Base-by-base conservation (phyloP, 2,113 vertebrate species). In the Campylorhamphus procurvoides region DNA sequence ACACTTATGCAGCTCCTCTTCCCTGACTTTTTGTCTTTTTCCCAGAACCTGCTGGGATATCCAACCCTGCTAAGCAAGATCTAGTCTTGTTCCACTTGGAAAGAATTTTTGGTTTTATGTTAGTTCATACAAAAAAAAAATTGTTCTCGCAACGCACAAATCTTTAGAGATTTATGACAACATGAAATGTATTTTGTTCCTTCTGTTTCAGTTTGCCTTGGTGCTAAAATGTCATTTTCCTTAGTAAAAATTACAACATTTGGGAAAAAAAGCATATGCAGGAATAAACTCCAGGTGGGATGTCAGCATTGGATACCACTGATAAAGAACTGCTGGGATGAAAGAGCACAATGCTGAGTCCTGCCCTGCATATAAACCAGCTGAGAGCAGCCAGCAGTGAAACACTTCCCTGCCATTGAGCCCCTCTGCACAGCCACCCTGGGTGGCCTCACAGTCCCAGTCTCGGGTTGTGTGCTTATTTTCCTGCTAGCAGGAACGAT, bases 381-480 rank as follows among this genome's bases (percentile, higher is more conserved):
- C 29, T 19, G 60, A 62, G 73, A 53, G 28, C 60, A 90, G 25
- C 14, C 13, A 60, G 28, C 24, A 73, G 72, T 29, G 44, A 71
- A 90, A 42, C 35, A 29, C 42, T 83, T 1, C 0, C n/a, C 62
- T 64, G 58, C 18, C 19, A 4, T 35, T 56, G 58, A 72, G 49
- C 15, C 82, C 37, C 58, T 44, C 74, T 7, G n/a, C 29, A 49
- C 15, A 52, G 35, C 31, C 67, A 40, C 24, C 33, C 23, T 1
- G 4, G 39, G 31, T 1, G 3, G 17, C 39, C 20, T 47, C 0
- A 0, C 42, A 73, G n/a, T 31, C 31, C 50, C 0, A 2, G 35
- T 46, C 46, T 37, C 25, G 16, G 27, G 37, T 10, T 2, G 0
- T 0, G 0, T 18, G 31, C 15, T 59, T 91, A 35, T 63, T 55